Conservation (phyloP, 1,140 invertebrate species). For the Palaemon carinicauda region DNA sequence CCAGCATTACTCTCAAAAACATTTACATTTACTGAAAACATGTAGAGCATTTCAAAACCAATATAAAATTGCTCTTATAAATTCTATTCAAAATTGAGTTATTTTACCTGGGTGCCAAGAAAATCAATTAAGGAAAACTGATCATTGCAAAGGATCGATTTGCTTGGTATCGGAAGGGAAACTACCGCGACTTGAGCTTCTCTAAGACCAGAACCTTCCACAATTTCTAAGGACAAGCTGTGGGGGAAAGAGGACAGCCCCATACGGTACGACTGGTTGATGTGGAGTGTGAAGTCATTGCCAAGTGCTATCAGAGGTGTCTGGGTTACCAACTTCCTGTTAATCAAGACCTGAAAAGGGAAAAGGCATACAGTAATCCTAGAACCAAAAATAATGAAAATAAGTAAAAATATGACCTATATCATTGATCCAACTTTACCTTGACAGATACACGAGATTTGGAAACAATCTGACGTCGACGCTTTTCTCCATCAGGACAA, state of each 20-base stretch:
- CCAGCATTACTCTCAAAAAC: too few relatives aligned
- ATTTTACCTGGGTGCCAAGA: slow-evolving; percentile 32
- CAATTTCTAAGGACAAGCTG: not conserved
- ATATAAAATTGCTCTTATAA: too few relatives aligned
- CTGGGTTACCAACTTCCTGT: slow-evolving; percentile 41
- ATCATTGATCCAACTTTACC: not conserved
- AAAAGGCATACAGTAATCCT: too few relatives aligned
- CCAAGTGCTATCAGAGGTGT: slow-evolving; percentile 6
- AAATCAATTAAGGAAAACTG: not conserved
- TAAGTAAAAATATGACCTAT: not conserved
- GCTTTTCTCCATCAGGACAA: slow-evolving; percentile 26
- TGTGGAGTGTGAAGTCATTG: not conserved
- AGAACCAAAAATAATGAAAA: not conserved
- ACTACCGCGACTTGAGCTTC: slow-evolving; percentile 5
- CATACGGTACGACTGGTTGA: slow-evolving; percentile 37
- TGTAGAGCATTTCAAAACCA: too few relatives aligned
- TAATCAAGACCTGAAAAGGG: slow-evolving; percentile 21
- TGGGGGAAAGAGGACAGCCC: not conserved
- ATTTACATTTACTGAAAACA: too few relatives aligned
- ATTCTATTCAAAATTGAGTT: too few relatives aligned
- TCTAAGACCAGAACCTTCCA: slow-evolving; percentile 28
- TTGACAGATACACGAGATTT: slow-evolving; percentile 14
- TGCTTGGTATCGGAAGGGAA: slow-evolving; percentile 17
- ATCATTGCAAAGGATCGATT: not conserved
- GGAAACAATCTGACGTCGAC: slow-evolving; percentile 5